Evolutionary conservation across 1,140 invertebrate genomes (phyloP).

Genomic region (Cyclina sinensis): DNA sequence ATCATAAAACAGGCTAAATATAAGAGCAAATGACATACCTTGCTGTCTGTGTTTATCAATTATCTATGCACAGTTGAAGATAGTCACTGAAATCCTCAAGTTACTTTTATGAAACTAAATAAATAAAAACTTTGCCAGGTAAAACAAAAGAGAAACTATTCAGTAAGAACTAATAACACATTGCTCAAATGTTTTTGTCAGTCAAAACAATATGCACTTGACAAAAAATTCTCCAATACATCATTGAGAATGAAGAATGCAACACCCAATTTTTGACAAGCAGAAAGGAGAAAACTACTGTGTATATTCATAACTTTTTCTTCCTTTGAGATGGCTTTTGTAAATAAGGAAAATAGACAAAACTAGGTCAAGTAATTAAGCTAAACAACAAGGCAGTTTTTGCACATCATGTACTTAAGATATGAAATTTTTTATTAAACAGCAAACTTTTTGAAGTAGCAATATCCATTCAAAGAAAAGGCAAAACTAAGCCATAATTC

Average conservation of each 20-base stretch:
- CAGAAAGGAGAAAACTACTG: background rate
- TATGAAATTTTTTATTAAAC: no score
- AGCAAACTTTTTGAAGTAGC: no score
- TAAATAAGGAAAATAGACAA: no score
- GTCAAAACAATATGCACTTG: background rate
- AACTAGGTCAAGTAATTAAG: no score
- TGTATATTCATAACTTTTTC: background rate
- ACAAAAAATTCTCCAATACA: background rate
- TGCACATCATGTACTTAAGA: no score
- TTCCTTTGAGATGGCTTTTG: background rate
- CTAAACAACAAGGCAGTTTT: no score
- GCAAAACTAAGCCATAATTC: no score
- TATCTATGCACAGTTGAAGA: background rate
- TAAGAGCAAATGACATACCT: background rate
- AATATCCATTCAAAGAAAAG: no score
- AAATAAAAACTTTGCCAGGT: slow-evolving; percentile 2
- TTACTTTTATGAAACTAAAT: background rate
- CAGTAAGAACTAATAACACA: background rate
- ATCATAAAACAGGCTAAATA: slow-evolving; percentile 7
- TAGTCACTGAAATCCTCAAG: background rate
- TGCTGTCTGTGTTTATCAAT: background rate
- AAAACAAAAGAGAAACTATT: slow-evolving; percentile 1
- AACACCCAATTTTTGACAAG: background rate
- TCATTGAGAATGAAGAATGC: background rate
- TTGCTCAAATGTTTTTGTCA: background rate